Percentiles rank a stretch among this genome's conserved stretches.
phyloP scores from a whole-genome alignment of 2,797 vertebrate genomes.

The Morus bassanus region DNA sequence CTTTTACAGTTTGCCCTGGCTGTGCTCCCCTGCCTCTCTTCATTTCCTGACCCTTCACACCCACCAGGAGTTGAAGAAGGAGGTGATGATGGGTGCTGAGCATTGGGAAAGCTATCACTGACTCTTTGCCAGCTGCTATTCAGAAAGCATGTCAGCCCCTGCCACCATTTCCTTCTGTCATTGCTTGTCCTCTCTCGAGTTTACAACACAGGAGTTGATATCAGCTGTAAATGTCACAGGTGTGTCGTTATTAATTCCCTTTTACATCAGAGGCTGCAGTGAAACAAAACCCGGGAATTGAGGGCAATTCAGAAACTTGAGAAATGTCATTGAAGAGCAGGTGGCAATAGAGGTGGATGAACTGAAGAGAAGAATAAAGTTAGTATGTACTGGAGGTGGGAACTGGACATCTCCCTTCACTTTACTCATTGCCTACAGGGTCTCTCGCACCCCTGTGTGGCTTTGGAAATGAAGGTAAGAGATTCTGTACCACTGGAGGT shows the following conservation, averaged over 20 bases:
- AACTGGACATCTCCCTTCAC: background rate
- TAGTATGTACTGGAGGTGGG: background rate
- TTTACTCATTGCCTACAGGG: background rate
- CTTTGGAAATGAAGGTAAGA: background rate
- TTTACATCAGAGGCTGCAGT: background rate
- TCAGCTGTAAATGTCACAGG: background rate
- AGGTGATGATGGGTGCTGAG: background rate
- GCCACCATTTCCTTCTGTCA: background rate
- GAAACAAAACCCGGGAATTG: background rate
- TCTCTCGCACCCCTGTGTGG: rapidly evolving
- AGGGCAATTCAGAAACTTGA: background rate
- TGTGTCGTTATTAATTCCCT: background rate
- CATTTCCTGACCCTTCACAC: background rate
- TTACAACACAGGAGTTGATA: background rate
- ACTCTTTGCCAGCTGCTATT: background rate
- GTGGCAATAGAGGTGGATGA: background rate
- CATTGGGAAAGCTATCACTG: background rate
- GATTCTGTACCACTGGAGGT: background rate
- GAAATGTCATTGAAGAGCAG: background rate
- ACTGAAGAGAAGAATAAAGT: background rate
- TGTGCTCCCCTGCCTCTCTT: background rate
- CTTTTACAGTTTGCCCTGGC: background rate
- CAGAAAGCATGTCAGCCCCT: background rate
- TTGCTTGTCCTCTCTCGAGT: background rate
- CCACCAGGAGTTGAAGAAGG: background rate